These are phyloP conservation scores for Cavia aperea DNA, from an alignment of 2,113 vertebrate species.

Conservation along the genomic window DNA sequence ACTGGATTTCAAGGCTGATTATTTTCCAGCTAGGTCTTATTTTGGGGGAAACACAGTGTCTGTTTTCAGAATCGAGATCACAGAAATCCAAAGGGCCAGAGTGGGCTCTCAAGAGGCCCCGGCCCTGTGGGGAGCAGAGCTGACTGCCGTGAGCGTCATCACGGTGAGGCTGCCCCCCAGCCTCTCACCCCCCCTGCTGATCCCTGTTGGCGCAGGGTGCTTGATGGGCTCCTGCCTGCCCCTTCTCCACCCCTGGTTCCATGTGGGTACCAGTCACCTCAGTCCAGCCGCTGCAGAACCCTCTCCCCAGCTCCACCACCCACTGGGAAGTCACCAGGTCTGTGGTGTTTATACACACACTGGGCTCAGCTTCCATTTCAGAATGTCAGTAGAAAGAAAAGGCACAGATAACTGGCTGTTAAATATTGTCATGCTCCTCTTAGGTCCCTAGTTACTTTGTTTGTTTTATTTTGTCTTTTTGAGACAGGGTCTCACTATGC, in stretches of 20 bases:
- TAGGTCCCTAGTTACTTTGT: neutral
- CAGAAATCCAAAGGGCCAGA: neutral
- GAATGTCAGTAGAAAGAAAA: neutral
- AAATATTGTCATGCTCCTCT: neutral
- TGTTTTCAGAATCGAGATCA: neutral
- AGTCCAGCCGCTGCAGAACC: no score
- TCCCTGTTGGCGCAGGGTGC: accelerated
- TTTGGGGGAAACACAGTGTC: neutral
- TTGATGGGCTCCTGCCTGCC: neutral
- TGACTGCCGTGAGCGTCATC: neutral
- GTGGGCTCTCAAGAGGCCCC: neutral
- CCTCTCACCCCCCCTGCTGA: neutral
- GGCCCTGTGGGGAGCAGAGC: neutral
- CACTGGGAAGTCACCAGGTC: neutral
- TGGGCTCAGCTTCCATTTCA: neutral
- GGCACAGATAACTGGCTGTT: neutral
- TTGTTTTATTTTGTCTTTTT: no score
- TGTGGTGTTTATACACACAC: neutral
- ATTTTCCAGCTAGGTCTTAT: neutral
- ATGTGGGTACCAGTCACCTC: accelerated
- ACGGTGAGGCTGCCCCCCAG: neutral
- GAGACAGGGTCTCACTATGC: no score
- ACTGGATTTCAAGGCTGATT: neutral
- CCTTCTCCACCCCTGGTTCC: neutral
- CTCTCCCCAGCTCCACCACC: neutral